Evolutionary conservation across 2,113 vertebrate genomes (phyloP), one percentile per base, ranked within the genome.

Genomic region (Trogon surrucura): DNA sequence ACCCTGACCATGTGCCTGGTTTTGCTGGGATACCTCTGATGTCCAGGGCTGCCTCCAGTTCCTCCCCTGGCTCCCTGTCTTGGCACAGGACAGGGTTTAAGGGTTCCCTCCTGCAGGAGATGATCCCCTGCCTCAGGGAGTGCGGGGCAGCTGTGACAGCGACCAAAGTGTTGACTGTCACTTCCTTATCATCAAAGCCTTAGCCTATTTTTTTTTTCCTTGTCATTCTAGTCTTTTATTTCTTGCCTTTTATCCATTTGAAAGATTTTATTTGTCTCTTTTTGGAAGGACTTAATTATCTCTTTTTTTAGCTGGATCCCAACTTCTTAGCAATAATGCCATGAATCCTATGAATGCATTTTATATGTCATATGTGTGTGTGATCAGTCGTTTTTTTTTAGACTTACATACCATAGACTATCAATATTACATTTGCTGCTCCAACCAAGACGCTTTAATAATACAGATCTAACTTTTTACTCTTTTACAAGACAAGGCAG

Each of bases 401-500:
- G 66, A 69, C 69, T 91, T 95, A 89, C n/a, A 85, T 94, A 89
- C 81, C 57, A 51, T 69, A 53, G 84, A 44, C 80, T 87, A 86
- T 96, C 93, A 95, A 96, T 94, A 92, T 95, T 88, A 85, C 95
- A 95, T 97, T 93, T 50, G 34, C 36, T 85, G 64, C 86, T 90
- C 60, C 62, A 95, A 85, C 85, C 96, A 85, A 81, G 90, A 83
- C 66, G 88, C 38, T 85, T 92, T 88, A 94, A 89, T 62, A 67
- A 83, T 90, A 91, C 70, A 93, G 54, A 91, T 93, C 91, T 95
- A 95, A 95, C 91, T 78, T 91, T 85, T 91, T 83, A 81, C 56
- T 92, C 87, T 80, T 96, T 88, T 90, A 50, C 82, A 81, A 94
- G 95, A 97, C 95, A 96, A 96, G 84, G 93, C 94, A 95, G 96